Evolutionary conservation across 2,113 vertebrate genomes (phyloP).

Genomic region (Brachypodius melanocephalos): DNA sequence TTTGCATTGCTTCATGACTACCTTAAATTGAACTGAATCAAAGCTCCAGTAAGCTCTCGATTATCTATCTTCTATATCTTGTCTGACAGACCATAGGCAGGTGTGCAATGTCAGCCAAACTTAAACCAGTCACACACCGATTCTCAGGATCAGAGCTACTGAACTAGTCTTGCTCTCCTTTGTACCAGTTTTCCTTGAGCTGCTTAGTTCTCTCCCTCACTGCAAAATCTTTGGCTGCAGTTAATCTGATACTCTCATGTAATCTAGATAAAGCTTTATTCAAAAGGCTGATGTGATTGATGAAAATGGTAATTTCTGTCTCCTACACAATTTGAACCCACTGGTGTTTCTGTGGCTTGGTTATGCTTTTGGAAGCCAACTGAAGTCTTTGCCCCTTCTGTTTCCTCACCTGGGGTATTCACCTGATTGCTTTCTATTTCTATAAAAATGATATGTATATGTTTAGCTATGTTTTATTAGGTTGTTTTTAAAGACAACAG

Average conservation of each 20-base stretch:
- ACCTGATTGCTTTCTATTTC: background rate
- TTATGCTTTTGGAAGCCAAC: background rate
- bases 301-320: background rate
- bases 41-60: background rate
- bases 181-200: background rate
- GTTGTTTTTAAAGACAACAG: background rate
- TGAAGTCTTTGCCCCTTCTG: background rate
- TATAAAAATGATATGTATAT: background rate
- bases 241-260: background rate
- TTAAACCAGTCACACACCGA: background rate
- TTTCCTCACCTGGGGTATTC: background rate
- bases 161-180: background rate
- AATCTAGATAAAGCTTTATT: background rate
- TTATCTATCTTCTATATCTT: background rate
- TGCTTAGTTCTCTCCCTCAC: background rate
- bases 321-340: background rate
- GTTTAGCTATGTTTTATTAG: background rate
- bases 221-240: background rate
- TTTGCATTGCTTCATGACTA: background rate
- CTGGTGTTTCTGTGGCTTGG: background rate
- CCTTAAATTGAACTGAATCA: background rate
- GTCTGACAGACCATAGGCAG: background rate
- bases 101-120: background rate
- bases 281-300: background rate
- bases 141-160: background rate